Base-by-base conservation (phyloP, 2,888 invertebrate species). In the Leptura quadrifasciata region DNA sequence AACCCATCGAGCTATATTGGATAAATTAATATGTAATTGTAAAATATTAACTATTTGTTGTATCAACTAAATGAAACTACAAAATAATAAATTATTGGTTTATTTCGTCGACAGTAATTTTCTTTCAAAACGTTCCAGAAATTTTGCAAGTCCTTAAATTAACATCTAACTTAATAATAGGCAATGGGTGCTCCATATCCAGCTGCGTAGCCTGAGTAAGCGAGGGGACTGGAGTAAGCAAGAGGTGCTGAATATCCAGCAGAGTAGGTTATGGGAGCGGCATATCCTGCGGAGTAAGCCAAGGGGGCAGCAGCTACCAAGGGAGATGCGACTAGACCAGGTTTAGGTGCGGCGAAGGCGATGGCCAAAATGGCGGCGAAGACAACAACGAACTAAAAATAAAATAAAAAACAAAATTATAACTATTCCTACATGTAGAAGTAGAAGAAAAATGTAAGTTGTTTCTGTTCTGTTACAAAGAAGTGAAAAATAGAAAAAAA, bases 351-450 rank as follows among this genome's bases (percentile, higher is more conserved):
- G 20, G 81, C 79, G 10, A 76, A 55, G 54, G 76, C 79, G 15
- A 79, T 8, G 61, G 80, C 81, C 58, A 83, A 63, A 72, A 80
- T 55, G 63, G 77, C 79, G 61, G 77, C 72, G 61, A 82, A 69
- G 17, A 81, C 64, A 24, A 76, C 39, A 57, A 63, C 69, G 65
- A 76, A 72, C 77, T 74, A 52, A 74, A 74, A 77, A 63, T 24
- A n/a, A 60, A 39, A 47, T 21, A 2, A 8, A 27, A 10, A 57
- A 15, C 10, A 57, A 9, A 20, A 20, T 8, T 0, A 54, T n/a
- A 21, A 71, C n/a, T n/a, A n/a, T n/a, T n/a, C n/a, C n/a, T n/a
- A n/a, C n/a, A n/a, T n/a, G n/a, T n/a, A n/a, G n/a, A n/a, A n/a
- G n/a, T n/a, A n/a, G n/a, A n/a, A n/a, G n/a, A n/a, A n/a, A n/a